Evolutionary conservation across 2,888 invertebrate species (phyloP).

Genomic region (Balanococcus diminutus): DNA sequence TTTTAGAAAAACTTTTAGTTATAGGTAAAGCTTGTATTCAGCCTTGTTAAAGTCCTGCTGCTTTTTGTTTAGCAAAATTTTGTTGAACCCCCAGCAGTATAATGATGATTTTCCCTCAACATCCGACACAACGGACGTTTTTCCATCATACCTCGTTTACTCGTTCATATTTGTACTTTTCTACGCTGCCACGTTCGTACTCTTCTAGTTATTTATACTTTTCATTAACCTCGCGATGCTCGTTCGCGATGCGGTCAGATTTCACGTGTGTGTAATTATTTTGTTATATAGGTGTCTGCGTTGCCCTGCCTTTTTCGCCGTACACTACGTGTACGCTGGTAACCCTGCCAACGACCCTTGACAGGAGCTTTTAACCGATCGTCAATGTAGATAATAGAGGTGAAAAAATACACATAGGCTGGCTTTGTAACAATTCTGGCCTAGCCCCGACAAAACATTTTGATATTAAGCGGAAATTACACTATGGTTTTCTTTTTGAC

Average conservation of each 20-base stretch:
- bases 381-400: constrained; percentile 13
- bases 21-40: no score
- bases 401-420: constrained; percentile 11
- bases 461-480: constrained; percentile 34
- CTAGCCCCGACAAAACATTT: constrained; percentile 16
- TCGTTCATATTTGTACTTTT: not conserved
- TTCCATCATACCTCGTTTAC: not conserved
- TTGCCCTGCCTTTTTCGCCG: not conserved
- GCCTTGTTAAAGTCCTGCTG: no score
- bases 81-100: no score
- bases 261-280: constrained; percentile 1
- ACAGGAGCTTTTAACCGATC: constrained; percentile 15
- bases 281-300: not conserved
- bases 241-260: not conserved
- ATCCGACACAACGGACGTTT: not conserved
- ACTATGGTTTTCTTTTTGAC: constrained; percentile 42
- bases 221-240: constrained; percentile 4
- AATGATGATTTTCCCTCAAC: not conserved
- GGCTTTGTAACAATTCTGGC: not conserved
- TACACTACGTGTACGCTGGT: not conserved
- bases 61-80: no score
- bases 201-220: not conserved
- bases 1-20: no score
- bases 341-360: constrained; percentile 5
- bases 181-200: not conserved